Conservation (phyloP, 2,888 invertebrate species). For the Kryphioiulus occultus region DNA sequence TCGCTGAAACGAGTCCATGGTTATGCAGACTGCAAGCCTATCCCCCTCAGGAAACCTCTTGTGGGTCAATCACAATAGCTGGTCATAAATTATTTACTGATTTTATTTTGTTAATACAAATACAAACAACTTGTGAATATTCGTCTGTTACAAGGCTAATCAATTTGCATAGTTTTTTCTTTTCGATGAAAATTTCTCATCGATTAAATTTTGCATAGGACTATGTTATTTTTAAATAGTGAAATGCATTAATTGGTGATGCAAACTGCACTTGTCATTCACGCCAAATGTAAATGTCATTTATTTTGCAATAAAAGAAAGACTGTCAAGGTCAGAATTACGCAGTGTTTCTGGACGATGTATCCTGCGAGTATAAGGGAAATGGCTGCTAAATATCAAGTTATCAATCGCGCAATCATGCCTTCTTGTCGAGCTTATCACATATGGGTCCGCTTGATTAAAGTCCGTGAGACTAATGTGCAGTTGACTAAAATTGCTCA, state of each 20-base stretch:
- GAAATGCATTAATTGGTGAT: not conserved
- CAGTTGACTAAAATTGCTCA: not conserved
- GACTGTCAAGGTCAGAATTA: not conserved
- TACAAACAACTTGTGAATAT: not conserved
- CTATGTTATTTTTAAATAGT: not conserved
- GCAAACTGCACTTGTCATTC: not conserved
- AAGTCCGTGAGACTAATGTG: not conserved
- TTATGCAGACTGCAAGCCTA: not conserved
- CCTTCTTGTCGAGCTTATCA: not conserved
- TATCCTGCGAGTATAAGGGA: not conserved
- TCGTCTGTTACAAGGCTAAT: not conserved
- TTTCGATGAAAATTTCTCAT: not conserved
- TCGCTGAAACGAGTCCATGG: constrained; percentile 1
- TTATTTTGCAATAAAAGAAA: constrained; percentile 35
- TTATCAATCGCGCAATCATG: not conserved
- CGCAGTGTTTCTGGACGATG: not conserved
- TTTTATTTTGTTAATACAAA: constrained; percentile 7
- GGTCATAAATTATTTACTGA: constrained; percentile 15
- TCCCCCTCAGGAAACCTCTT: constrained; percentile 4
- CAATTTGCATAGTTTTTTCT: not conserved
- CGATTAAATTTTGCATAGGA: not conserved
- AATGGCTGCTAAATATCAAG: not conserved
- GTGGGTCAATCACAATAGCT: constrained; percentile 15
- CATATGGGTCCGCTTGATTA: not conserved
- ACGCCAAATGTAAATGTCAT: not conserved